Conservation (phyloP, 2,113 vertebrate species). For the Polyodon spathula region DNA sequence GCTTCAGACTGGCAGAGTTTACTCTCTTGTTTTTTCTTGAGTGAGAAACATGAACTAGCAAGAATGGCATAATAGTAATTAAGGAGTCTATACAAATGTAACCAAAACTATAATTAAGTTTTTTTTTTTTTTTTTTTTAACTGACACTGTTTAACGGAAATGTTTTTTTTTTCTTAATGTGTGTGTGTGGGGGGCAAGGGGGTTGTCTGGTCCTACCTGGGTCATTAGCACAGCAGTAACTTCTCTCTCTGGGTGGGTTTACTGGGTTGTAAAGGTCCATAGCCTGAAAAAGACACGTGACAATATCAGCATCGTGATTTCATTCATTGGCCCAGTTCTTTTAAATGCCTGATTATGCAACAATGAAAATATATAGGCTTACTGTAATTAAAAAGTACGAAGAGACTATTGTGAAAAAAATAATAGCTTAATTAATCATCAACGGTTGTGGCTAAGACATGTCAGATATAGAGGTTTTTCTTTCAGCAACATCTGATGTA, state of each 20-base stretch:
- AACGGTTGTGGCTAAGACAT: no score
- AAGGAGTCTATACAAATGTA: neutral
- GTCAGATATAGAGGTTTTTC: no score
- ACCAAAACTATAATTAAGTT: conserved; percentile 14
- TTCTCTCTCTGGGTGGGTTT: conserved; percentile 48
- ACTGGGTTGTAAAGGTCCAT: conserved; percentile 64
- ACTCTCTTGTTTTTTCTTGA: neutral
- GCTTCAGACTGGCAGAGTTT: neutral
- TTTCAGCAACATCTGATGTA: no score
- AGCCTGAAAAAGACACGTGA: conserved; percentile 38
- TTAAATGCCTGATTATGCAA: no score
- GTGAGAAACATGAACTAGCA: conserved; percentile 5
- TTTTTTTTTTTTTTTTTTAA: conserved; percentile 4
- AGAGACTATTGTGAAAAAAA: no score
- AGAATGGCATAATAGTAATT: conserved; percentile 4
- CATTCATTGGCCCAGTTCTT: conserved; percentile 15
- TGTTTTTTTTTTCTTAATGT: no score
- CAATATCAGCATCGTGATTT: conserved; percentile 10
- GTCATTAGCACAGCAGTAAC: conserved; percentile 52
- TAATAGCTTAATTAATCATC: no score
- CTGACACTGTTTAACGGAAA: neutral
- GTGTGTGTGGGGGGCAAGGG: neutral
- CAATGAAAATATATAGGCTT: no score
- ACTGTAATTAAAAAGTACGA: no score
- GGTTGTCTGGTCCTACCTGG: conserved; percentile 40